Evolutionary conservation across 2,888 invertebrate genomes (phyloP).

Genomic region (Junonia oenone): DNA sequence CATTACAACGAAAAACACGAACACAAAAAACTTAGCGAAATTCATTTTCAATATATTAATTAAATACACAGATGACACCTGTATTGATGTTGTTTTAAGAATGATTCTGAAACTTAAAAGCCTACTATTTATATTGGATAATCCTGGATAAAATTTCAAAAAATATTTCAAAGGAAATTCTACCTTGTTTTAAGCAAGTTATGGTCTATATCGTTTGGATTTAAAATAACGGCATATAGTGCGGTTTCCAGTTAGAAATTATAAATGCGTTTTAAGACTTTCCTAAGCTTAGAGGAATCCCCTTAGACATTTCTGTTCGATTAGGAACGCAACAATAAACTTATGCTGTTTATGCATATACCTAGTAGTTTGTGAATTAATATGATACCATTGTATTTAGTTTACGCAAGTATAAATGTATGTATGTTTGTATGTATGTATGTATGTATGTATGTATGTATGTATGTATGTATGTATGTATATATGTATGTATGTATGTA

Average conservation of each 20-base stretch:
- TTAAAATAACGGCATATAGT: background rate
- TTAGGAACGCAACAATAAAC: too few relatives aligned
- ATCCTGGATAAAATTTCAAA: background rate
- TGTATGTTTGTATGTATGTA: too few relatives aligned
- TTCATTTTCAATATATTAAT: constrained; percentile 28
- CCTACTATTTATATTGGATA: constrained; percentile 9
- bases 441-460: too few relatives aligned
- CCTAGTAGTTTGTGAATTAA: too few relatives aligned
- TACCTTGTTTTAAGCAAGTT: background rate
- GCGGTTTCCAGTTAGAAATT: background rate
- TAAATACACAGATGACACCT: background rate
- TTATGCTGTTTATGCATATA: too few relatives aligned
- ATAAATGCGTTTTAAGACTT: background rate
- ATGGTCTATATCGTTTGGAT: background rate
- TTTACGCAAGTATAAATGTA: too few relatives aligned
- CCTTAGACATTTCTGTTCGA: too few relatives aligned
- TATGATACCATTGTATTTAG: too few relatives aligned
- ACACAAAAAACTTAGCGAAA: constrained; percentile 31
- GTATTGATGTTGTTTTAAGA: background rate
- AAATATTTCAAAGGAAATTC: background rate
- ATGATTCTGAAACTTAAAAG: background rate
- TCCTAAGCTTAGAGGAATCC: background rate
- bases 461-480: too few relatives aligned
- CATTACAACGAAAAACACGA: constrained; percentile 30
- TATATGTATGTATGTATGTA: too few relatives aligned